Base-by-base conservation (phyloP, 2,797 vertebrate species). In the Phoebastria nigripes region DNA sequence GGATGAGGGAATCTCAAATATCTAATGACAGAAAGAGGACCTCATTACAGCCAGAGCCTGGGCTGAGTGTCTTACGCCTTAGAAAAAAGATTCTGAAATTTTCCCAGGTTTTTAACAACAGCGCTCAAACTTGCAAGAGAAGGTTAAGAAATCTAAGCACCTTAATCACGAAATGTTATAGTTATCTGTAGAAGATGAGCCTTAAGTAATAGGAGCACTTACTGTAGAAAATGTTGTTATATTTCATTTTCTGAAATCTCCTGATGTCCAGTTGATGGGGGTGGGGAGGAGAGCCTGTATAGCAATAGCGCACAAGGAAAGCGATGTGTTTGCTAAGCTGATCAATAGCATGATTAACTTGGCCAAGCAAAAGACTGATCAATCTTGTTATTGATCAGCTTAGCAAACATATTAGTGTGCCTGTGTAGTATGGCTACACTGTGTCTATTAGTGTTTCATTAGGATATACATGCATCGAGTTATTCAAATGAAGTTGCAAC, bases 331-430 rank as follows among this genome's bases (percentile, higher is more conserved):
- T 96, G 55, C 95, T 91, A 82, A 96, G 59, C 92, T 97, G 96
- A 98, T 98, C 98, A 96, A 98, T 98, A 98, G 37, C 71, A 87
- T 97, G 97, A 98, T 97, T 98, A 98, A 94, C 96, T 94, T 91
- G 92, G 93, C 90, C n/a, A 55, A 97, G 96, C 17, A 12, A 92
- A 97, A 92, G 87, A 81, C 92, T 96, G 97, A 96, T 97, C 97
- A 98, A 98, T 98, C 98, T 98, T 97, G 65, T 26, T 97, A 98
- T 98, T 93, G 98, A 98, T 97, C 95, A 97, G 80, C 85, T 96
- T 74, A 76, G 92, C 89, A 97, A 97, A 98, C 76, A 67, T 87
- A 97, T 97, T 91, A 97, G 94, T 92, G 94, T 96, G 90, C 79
- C 65, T 56, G 52, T 89, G 81, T 92, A 92, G 54, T 39, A 62